A percentile compares a stretch with the other conserved stretches of the same genome.
phyloP scores from a whole-genome alignment of 2,113 vertebrate species.

The Tinamus guttatus region DNA sequence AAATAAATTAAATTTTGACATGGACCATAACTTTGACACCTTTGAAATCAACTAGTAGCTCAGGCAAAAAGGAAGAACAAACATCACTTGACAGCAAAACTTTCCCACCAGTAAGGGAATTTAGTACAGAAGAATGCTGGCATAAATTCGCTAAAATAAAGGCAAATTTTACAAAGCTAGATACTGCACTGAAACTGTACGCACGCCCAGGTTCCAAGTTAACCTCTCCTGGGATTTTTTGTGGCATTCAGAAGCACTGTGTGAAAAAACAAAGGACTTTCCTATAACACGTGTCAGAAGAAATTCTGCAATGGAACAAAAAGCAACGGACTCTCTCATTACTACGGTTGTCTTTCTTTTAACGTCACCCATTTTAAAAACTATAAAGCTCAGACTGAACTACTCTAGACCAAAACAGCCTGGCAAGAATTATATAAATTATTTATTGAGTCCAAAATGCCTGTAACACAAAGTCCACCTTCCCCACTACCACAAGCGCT shows the following conservation, averaged over 20 bases:
- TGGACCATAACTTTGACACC: fast-evolving
- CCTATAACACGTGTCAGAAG: background rate
- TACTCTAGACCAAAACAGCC: slow-evolving; percentile 17
- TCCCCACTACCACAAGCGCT: slow-evolving; percentile 40
- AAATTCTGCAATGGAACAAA: background rate
- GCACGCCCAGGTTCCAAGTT: background rate
- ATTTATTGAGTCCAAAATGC: background rate
- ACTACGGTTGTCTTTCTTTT: background rate
- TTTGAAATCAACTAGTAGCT: background rate
- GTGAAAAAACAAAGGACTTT: background rate
- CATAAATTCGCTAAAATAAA: background rate
- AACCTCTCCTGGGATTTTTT: background rate
- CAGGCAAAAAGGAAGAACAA: background rate
- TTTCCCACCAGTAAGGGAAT: background rate
- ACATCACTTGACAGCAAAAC: background rate
- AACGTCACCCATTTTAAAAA: slow-evolving; percentile 30
- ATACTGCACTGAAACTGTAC: background rate
- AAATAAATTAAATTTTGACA: background rate
- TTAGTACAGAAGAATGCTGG: background rate
- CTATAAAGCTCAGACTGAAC: background rate
- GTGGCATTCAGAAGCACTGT: background rate
- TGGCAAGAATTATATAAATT: slow-evolving; percentile 16
- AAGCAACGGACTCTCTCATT: background rate
- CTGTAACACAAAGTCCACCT: slow-evolving; percentile 56
- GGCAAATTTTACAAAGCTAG: background rate